Conservation (phyloP, 2,113 vertebrate species). For the Tylochromis polylepis region DNA sequence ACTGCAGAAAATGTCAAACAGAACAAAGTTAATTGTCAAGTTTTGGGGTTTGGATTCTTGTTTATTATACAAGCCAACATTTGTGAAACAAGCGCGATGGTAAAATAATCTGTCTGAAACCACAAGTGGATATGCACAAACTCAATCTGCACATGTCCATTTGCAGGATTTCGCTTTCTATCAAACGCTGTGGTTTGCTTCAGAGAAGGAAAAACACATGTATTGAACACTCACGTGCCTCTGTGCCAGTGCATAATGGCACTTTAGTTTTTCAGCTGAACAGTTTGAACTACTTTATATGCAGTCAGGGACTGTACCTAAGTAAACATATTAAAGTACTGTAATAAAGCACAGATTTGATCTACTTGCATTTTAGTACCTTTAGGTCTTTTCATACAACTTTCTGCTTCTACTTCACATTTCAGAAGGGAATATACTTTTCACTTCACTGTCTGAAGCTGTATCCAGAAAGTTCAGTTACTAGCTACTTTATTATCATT, state of each 20-base stretch:
- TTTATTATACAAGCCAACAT: background rate
- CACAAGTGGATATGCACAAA: background rate
- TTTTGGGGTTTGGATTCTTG: background rate
- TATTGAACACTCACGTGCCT: background rate
- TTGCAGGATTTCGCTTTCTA: background rate
- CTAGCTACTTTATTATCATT: background rate
- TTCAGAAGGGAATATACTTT: background rate
- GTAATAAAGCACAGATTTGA: background rate
- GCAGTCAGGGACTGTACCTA: background rate
- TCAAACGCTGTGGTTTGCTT: background rate
- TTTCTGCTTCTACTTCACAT: background rate
- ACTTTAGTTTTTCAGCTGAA: background rate
- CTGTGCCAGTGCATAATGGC: accelerated
- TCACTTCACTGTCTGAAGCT: background rate
- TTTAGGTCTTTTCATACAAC: background rate
- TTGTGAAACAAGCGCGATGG: background rate
- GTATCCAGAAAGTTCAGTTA: background rate
- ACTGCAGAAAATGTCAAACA: background rate
- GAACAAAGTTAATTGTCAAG: background rate
- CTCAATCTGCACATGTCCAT: background rate
- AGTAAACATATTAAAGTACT: background rate
- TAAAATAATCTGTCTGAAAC: background rate
- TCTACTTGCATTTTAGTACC: background rate
- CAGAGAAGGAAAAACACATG: background rate
- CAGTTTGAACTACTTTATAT: background rate